These are phyloP conservation scores for Aurelia aurita DNA, from an alignment of 30 jellyfish, hydroid and myxozoan genomes.

Conservation along the genomic window DNA sequence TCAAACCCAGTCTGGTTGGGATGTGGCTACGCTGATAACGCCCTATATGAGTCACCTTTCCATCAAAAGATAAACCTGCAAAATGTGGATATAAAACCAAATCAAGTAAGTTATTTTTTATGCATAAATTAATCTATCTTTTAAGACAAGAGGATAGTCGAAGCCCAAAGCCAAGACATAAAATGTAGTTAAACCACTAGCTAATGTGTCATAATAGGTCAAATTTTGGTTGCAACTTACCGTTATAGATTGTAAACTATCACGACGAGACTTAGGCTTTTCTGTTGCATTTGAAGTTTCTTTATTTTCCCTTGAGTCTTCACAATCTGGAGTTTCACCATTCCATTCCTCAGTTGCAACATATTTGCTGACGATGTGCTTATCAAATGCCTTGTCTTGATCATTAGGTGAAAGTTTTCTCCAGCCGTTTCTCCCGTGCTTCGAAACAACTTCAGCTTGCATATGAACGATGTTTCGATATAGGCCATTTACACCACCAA, in stretches of 20 bases:
- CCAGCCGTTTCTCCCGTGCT: constrained; percentile 45
- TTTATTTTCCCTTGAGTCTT: not conserved
- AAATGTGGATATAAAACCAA: too few species aligned
- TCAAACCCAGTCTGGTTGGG: too few species aligned
- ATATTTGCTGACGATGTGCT: constrained; percentile 17
- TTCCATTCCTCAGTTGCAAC: constrained; percentile 15
- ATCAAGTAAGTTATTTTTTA: too few species aligned
- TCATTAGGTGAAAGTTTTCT: constrained; percentile 38
- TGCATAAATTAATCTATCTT: too few species aligned
- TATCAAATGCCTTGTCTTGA: constrained; percentile 45
- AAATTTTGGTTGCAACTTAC: constrained; percentile 2
- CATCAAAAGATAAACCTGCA: too few species aligned
- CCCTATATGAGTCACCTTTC: too few species aligned
- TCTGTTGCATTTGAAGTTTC: not conserved
- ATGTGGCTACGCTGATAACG: too few species aligned
- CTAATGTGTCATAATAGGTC: too few species aligned
- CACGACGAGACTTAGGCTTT: not conserved
- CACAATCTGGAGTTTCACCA: not conserved
- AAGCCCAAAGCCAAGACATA: too few species aligned
- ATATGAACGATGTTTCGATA: constrained; percentile 47
- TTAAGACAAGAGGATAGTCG: too few species aligned
- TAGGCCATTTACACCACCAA: constrained; percentile 58
- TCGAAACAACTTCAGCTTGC: constrained; percentile 55
- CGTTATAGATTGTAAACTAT: constrained; percentile 22
- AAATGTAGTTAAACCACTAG: too few species aligned